Conservation (phyloP, 2,888 invertebrate genomes). For the Holacanthella duospinosa region DNA sequence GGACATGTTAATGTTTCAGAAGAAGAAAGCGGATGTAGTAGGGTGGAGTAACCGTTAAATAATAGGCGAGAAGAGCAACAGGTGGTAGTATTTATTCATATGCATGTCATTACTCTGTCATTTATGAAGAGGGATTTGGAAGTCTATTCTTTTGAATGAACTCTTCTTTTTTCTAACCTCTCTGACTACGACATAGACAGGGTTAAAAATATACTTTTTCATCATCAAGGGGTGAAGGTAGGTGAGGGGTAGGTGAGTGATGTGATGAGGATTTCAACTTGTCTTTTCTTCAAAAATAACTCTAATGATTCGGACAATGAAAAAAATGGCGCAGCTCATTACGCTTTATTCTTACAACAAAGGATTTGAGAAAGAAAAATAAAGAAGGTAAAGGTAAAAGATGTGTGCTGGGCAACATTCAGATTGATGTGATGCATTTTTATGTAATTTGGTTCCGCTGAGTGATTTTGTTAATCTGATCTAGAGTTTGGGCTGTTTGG, state of each 20-base stretch:
- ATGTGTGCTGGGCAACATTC: not conserved
- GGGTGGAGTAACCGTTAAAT: constrained; percentile 38
- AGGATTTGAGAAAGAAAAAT: not conserved
- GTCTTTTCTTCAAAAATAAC: not conserved
- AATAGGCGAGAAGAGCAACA: constrained; percentile 30
- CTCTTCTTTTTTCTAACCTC: not conserved
- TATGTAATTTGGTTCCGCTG: constrained; percentile 30
- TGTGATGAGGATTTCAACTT: not conserved
- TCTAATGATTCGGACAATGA: not conserved
- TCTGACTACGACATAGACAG: not conserved
- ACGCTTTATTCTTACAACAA: not conserved
- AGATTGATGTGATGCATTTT: constrained; percentile 25
- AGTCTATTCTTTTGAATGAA: no score
- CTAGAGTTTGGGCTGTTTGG: constrained; percentile 23
- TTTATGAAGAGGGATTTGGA: not conserved
- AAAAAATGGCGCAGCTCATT: not conserved
- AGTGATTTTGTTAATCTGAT: constrained; percentile 30
- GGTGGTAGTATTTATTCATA: constrained; percentile 23
- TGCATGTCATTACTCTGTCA: constrained; percentile 1
- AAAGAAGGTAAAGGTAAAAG: not conserved
- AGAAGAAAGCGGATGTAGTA: constrained; percentile 34
- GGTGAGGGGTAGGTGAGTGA: not conserved
- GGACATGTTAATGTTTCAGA: not conserved
- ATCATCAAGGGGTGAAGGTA: not conserved
- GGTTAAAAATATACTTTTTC: not conserved